Percentiles rank a stretch among this genome's conserved stretches.
Conservation (phyloP, 2,113 vertebrate genomes). For the Cephalopterus ornatus region DNA sequence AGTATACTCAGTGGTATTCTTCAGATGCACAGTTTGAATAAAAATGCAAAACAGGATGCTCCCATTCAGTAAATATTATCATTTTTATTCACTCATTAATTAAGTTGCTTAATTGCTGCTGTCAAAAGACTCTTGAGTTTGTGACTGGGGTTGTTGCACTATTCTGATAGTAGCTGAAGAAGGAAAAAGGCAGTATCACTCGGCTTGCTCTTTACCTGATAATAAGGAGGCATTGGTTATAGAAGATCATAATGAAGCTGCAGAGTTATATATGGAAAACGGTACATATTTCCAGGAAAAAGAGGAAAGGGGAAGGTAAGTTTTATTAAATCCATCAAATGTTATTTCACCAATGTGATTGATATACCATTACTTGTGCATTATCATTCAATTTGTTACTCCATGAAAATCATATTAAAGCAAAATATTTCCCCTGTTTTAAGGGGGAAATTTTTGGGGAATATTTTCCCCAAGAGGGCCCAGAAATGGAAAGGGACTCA, state of each 20-base stretch:
- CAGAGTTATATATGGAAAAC: background rate
- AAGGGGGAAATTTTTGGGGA: no score
- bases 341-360: background rate
- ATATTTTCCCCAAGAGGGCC: conserved; percentile 17
- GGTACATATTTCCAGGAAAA: background rate
- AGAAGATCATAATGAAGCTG: background rate
- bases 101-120: conserved; percentile 89
- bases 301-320: background rate
- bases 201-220: background rate
- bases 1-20: conserved; percentile 48
- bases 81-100: conserved; percentile 86
- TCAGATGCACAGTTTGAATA: conserved; percentile 79
- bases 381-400: conserved; percentile 20
- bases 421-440: conserved; percentile 40
- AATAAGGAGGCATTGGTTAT: background rate
- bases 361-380: background rate
- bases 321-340: background rate
- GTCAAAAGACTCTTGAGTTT: conserved; percentile 85
- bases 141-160: conserved; percentile 69
- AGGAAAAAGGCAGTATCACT: conserved; percentile 38
- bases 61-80: conserved; percentile 88
- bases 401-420: conserved; percentile 34
- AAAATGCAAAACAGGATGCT: conserved; percentile 83
- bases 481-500: conserved; percentile 1
- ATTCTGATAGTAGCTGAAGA: conserved; percentile 66